A percentile compares a stretch with the other conserved stretches of the same genome.
Evolutionary conservation across 53 echinoderm and acorn worm species (phyloP).

Genomic region (Hippasteria phrygiana): DNA sequence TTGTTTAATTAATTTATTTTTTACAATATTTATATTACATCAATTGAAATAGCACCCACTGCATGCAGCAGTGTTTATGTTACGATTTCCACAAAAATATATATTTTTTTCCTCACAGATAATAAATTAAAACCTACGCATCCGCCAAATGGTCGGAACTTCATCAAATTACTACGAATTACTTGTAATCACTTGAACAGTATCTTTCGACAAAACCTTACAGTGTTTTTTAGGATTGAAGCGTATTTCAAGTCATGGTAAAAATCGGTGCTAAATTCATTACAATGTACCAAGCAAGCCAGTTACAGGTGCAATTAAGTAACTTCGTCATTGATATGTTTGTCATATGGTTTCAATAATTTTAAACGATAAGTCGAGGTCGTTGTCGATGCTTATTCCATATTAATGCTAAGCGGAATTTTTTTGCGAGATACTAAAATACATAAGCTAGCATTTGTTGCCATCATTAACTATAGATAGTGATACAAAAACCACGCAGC

Average conservation of each 20-base stretch:
- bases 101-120: conserved; percentile 28
- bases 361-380: too few species aligned
- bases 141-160: conserved; percentile 37
- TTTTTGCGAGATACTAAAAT: too few species aligned
- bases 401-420: too few species aligned
- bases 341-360: too few species aligned
- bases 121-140: conserved; percentile 51
- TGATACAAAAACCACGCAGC: too few species aligned
- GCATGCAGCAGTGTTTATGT: conserved; percentile 48
- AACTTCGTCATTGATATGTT: too few species aligned
- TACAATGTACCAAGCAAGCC: not conserved
- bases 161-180: conserved; percentile 13
- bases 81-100: conserved; percentile 68
- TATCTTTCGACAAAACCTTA: not conserved
- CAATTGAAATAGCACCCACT: conserved; percentile 63
- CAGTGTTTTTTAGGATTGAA: not conserved
- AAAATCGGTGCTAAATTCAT: not conserved
- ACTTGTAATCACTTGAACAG: not conserved
- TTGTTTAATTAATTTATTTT: conserved; percentile 41
- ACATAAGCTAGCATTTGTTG: too few species aligned
- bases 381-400: too few species aligned
- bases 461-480: too few species aligned
- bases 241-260: not conserved
- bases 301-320: too few species aligned
- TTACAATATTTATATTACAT: conserved; percentile 63